These are phyloP conservation scores for Ormia ochracea DNA, from an alignment of 2,888 invertebrate genomes.

Conservation along the genomic window DNA sequence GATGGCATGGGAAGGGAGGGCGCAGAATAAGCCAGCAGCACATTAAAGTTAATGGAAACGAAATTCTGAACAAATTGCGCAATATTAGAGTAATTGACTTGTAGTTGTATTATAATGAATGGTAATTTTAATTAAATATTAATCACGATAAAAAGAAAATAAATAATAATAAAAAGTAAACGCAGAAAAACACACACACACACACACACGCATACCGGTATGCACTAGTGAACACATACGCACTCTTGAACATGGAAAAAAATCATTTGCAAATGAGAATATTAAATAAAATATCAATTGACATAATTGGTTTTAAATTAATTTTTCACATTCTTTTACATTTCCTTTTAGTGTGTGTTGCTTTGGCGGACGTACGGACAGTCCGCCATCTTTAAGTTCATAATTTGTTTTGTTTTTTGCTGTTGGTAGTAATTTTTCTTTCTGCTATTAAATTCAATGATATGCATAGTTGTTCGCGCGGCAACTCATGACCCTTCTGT, in stretches of 20 bases:
- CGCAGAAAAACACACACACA: neutral
- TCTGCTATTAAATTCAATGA: constrained; percentile 44
- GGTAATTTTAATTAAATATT: constrained; percentile 60
- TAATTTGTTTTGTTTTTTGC: neutral
- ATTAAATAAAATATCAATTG: constrained; percentile 62
- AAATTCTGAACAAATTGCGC: constrained; percentile 64
- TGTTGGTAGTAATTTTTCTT: constrained; percentile 8
- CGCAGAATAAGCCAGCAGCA: constrained; percentile 15
- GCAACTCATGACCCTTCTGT: neutral
- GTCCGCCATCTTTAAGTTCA: constrained; percentile 9
- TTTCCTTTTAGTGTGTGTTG: neutral
- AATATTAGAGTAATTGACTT: constrained; percentile 66
- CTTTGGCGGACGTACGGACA: neutral
- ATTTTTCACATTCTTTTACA: constrained; percentile 2
- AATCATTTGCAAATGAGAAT: constrained; percentile 49
- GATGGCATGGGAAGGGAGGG: neutral
- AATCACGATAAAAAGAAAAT: constrained; percentile 31
- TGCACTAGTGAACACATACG: neutral
- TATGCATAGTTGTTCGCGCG: neutral
- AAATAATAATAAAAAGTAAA: neutral
- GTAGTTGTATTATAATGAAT: constrained; percentile 61
- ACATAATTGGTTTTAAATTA: constrained; percentile 34
- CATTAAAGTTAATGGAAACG: constrained; percentile 59
- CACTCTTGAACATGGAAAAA: neutral
- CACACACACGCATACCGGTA: neutral